phyloP scores from a whole-genome alignment of 2,888 invertebrate genomes.

The Galeopsomyia nigrocyanea region DNA sequence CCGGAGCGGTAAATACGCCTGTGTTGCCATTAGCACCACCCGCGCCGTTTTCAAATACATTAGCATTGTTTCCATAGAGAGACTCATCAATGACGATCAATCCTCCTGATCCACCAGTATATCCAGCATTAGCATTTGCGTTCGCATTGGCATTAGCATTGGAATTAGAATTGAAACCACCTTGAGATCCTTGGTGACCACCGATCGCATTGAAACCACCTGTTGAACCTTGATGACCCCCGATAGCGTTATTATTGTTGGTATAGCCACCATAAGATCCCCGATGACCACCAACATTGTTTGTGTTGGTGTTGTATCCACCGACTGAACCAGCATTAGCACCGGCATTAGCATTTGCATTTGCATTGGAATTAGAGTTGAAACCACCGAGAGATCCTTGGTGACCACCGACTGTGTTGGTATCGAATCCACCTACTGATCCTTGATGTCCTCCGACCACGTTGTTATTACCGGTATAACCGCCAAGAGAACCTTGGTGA shows the following conservation, averaged over 20 bases:
- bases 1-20: too few relatives aligned
- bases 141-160: constrained; percentile 10
- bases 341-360: constrained; percentile 1
- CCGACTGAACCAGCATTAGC: not conserved
- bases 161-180: not conserved
- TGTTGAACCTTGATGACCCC: not conserved
- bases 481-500: not conserved
- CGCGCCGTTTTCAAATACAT: too few relatives aligned
- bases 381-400: not conserved
- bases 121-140: not conserved
- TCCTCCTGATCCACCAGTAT: too few relatives aligned
- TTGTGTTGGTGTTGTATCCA: not conserved
- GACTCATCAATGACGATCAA: too few relatives aligned
- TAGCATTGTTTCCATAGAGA: too few relatives aligned
- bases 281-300: not conserved
- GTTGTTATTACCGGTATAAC: not conserved
- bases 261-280: not conserved
- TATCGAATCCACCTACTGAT: not conserved
- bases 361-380: constrained; percentile 6
- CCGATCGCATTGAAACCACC: not conserved
- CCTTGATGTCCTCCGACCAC: not conserved
- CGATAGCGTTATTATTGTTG: not conserved
- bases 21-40: too few relatives aligned
- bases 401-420: not conserved
- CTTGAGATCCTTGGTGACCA: not conserved